Evolutionary conservation across 2,797 vertebrate species (phyloP).

Genomic region (Dipus sagitta): DNA sequence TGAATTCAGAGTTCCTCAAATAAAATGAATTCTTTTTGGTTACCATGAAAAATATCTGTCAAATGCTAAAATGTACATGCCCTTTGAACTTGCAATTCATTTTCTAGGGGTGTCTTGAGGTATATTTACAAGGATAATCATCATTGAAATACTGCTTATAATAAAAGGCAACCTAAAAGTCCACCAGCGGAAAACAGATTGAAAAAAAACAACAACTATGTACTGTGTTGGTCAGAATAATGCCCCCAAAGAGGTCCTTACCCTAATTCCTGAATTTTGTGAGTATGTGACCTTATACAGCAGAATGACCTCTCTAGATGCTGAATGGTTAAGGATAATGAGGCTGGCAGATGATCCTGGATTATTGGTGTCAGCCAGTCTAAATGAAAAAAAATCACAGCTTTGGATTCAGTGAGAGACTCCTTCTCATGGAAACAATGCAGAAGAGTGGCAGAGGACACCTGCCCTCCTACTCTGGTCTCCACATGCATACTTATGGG

Average conservation of each 20-base stretch:
- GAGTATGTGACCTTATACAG: neutral
- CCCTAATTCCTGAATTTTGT: neutral
- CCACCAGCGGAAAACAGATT: neutral
- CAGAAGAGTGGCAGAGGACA: too few species aligned
- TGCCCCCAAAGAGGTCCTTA: neutral
- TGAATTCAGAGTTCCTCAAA: conserved; percentile 6
- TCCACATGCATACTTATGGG: too few species aligned
- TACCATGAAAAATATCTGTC: neutral
- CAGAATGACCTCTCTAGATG: neutral
- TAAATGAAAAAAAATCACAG: too few species aligned
- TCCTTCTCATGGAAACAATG: too few species aligned
- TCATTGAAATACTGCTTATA: neutral
- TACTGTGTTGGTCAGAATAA: neutral
- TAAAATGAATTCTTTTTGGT: neutral
- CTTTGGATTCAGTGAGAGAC: too few species aligned
- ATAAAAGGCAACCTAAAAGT: neutral
- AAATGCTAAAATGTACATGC: neutral
- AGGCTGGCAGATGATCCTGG: neutral
- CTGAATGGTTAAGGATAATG: neutral
- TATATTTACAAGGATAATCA: neutral
- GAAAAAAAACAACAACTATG: neutral
- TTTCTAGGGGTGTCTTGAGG: neutral
- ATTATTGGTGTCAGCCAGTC: neutral
- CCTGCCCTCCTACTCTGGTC: too few species aligned
- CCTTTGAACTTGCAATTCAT: neutral